Base-by-base conservation (phyloP, 2,797 vertebrate genomes). In the Microctenopoma steveboyesi region DNA sequence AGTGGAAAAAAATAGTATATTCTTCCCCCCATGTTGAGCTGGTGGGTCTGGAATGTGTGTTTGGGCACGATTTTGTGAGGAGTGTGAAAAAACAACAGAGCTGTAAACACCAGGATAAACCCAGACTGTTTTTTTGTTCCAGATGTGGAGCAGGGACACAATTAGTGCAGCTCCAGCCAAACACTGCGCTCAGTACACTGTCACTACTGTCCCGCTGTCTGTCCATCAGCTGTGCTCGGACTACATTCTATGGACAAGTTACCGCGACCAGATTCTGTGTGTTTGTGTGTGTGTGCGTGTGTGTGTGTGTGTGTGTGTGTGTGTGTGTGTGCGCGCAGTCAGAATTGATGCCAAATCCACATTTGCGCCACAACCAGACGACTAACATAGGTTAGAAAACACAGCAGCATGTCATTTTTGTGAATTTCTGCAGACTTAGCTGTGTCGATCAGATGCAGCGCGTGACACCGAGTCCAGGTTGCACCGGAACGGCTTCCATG, bases 41-140 rank as follows among this genome's bases (percentile, higher is more conserved):
- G 88, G 80, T 73, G 87, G 79, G 89, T 78, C 83, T 92, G 91
- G 91, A 93, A 92, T 93, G 91, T 91, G 89, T 90, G 86, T 92
- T 90, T 85, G 81, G 86, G 85, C 86, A 82, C 76, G 79, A 80
- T 90, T 86, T 88, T 91, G 91, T 25, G 60, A 89, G 89, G 79
- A 89, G 90, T 92, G 91, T 91, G 90, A 92, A 91, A 93, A 91
- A 93, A 93, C 92, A 93, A 93, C 89, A 90, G 76, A 75, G 86
- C 78, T 88, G 89, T 93, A 92, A 93, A 93, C 87, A 91, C 85
- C 53, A 87, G 89, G 78, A 80, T 87, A 83, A 88, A 87, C 85
- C 87, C 91, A 89, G 85, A 90, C 89, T 83, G 80, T 83, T 86
- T 69, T 90, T 90, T 90, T 84, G 78, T 92, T 93, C 93, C 93